Base-by-base conservation (phyloP, 2,888 invertebrate species). In the Charanyca ferruginea region DNA sequence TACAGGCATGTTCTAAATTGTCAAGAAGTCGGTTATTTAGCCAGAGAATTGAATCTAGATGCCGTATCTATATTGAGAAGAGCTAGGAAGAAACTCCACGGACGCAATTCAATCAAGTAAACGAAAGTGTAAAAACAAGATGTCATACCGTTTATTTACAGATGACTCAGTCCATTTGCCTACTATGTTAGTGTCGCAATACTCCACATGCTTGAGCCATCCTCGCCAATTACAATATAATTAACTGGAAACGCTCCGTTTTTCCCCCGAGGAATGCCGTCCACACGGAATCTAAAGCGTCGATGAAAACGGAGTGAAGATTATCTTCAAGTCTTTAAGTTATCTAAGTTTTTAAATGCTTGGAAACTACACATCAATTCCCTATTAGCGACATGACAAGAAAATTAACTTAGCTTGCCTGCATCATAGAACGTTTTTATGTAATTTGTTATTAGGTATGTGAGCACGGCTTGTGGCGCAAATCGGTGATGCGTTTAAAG, bases 331-430 rank as follows among this genome's bases (percentile, higher is more conserved):
- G 68, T 60, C 60, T 67, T 45, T 63, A 77, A 79, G 79, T 71
- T 80, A 78, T 79, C 69, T 77, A 80, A 77, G 81, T 79, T 85
- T 85, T 68, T 79, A 83, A 81, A 81, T 78, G 72, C 79, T 58
- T 78, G 74, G 85, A 85, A 85, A 80, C 78, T 79, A 79, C 83
- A 80, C 83, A 81, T 87, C 85, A 85, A 84, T 85, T 78, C 81
- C 83, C 70, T 85, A 84, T 85, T 83, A 85, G 83, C 73, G 32
- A 73, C 73, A 77, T 82, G 87, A 87, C 86, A 85, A 77, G 85
- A 81, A 87, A 86, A 87, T 87, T 85, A 71, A 73, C 77, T 72
- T 48, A 65, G 59, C 70, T 23, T 77, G 72, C 70, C 28, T 77
- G 72, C 77, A 76, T 72, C 57, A 71, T 54, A 61, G 6, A 74